These are phyloP conservation scores for Papio anubis DNA, from an alignment of 2,113 vertebrate genomes.

Conservation along the genomic window DNA sequence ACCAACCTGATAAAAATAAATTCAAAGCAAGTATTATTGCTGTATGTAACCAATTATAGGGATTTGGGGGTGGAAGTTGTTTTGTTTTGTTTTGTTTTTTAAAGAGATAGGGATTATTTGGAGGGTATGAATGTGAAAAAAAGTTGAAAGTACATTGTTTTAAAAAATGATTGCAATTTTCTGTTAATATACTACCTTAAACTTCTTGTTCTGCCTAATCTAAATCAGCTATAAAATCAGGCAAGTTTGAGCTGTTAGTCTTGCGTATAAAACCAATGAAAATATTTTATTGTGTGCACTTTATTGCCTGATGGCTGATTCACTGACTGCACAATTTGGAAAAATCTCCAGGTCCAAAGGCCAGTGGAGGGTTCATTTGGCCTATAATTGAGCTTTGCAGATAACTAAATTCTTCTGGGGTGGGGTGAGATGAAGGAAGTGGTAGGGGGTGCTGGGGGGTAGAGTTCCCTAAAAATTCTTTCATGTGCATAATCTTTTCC, in stretches of 20 bases:
- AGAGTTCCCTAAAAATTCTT: background rate
- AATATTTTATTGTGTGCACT: conserved; percentile 36
- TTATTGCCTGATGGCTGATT: conserved; percentile 19
- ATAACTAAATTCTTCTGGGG: background rate
- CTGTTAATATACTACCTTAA: conserved; percentile 27
- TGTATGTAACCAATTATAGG: background rate
- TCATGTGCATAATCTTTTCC: background rate
- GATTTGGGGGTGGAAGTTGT: background rate
- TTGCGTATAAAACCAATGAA: conserved; percentile 33
- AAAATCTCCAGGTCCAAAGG: conserved; percentile 22
- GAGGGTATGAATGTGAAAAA: background rate
- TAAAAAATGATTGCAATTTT: background rate
- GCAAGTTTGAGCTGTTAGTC: conserved; percentile 4
- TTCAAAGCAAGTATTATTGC: background rate
- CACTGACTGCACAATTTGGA: conserved; percentile 32
- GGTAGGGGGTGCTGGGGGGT: no score
- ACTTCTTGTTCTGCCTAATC: background rate
- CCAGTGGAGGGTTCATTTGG: background rate
- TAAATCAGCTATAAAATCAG: conserved; percentile 38
- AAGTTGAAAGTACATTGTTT: background rate
- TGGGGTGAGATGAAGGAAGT: background rate
- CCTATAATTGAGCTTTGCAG: background rate
- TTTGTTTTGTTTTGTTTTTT: background rate
- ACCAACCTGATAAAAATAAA: background rate
- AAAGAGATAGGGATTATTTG: background rate